Conservation (phyloP, 2,888 invertebrate species). For the Ennomos fuscantarius region DNA sequence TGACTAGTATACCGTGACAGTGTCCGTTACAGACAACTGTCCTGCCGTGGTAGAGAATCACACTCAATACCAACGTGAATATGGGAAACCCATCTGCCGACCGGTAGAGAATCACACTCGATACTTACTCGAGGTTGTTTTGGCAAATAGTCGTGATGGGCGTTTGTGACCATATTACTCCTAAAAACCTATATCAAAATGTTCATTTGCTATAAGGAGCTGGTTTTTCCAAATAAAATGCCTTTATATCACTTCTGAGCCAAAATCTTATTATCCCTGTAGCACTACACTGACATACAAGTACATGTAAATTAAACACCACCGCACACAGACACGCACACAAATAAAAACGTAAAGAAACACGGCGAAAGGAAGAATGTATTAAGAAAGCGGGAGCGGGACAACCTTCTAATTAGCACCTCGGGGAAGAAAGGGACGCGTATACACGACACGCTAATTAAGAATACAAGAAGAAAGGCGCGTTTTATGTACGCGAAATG, state of each 20-base stretch:
- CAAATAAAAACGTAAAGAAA: slow-evolving; percentile 85
- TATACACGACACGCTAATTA: slow-evolving; percentile 86
- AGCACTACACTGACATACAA: slow-evolving; percentile 80
- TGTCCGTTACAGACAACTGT: no score
- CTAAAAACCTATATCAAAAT: no score
- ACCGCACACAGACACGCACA: slow-evolving; percentile 84
- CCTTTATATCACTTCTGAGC: neutral
- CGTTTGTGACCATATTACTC: no score
- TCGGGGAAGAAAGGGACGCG: slow-evolving; percentile 71
- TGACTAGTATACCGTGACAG: no score
- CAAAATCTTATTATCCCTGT: slow-evolving; percentile 44
- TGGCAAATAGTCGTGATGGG: no score
- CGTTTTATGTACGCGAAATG: slow-evolving; percentile 79
- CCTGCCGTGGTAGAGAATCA: no score
- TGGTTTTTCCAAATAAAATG: no score
- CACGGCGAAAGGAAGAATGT: slow-evolving; percentile 85
- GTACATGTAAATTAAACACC: slow-evolving; percentile 85
- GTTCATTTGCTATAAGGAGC: no score
- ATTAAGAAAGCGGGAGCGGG: slow-evolving; percentile 85
- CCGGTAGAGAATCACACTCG: no score
- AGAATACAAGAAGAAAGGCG: slow-evolving; percentile 89
- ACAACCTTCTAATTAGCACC: slow-evolving; percentile 80
- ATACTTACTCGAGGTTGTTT: no score
- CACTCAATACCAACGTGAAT: no score
- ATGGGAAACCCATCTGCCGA: no score